These are phyloP conservation scores for Ceratosolen solmsi DNA, from an alignment of 1,140 invertebrate species.

Conservation along the genomic window DNA sequence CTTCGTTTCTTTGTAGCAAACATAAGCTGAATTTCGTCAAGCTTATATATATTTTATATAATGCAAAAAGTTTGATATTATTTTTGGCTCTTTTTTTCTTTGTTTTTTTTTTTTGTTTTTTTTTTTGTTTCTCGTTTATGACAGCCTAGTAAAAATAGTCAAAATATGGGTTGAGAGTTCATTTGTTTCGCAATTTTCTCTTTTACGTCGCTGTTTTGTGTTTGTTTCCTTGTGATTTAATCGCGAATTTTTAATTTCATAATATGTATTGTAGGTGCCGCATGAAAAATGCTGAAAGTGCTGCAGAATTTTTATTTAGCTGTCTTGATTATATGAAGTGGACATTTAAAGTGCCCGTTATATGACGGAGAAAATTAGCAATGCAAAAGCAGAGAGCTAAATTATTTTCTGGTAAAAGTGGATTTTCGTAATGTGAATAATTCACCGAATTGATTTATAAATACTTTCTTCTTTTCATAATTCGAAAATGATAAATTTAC, in stretches of 20 bases:
- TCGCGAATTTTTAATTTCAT: slow-evolving; percentile 34
- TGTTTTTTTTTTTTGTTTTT: background rate
- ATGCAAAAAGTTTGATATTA: slow-evolving; percentile 32
- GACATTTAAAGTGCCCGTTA: slow-evolving; percentile 12
- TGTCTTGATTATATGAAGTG: slow-evolving; percentile 14
- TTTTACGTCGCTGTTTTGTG: background rate
- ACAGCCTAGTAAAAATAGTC: background rate
- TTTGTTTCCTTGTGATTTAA: slow-evolving; percentile 39
- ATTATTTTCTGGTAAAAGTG: background rate
- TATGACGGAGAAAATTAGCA: slow-evolving; percentile 25
- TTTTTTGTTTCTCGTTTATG: too few relatives aligned
- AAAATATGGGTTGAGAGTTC: background rate
- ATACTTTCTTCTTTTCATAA: slow-evolving; percentile 10
- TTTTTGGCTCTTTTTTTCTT: background rate
- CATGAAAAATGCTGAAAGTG: slow-evolving; percentile 7
- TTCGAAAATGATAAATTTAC: background rate
- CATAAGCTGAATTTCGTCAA: background rate
- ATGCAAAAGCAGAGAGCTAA: slow-evolving; percentile 6
- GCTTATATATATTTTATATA: slow-evolving; percentile 32
- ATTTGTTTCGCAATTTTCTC: background rate
- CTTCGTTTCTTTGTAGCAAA: background rate
- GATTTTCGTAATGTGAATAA: background rate
- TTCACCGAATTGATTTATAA: slow-evolving; percentile 9
- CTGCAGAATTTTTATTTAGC: slow-evolving; percentile 19
- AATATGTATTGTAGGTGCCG: background rate